A percentile compares a stretch with the other conserved stretches of the same genome.
These are phyloP conservation scores for Falco biarmicus DNA, from an alignment of 2,797 vertebrate species.

Conservation along the genomic window DNA sequence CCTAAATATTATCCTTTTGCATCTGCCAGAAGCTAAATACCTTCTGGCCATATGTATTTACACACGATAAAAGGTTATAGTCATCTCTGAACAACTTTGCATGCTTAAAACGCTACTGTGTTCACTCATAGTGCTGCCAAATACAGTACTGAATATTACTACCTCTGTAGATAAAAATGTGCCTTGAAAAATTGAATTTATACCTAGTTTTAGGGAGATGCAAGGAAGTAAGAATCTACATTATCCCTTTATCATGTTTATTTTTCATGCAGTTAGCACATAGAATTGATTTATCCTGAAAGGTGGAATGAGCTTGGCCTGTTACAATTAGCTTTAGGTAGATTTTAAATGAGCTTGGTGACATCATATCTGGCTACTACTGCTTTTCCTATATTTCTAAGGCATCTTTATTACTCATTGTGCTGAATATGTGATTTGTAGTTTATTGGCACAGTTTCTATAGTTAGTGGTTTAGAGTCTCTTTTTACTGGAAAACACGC, in stretches of 20 bases:
- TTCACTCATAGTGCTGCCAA: background rate
- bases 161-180: background rate
- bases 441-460: background rate
- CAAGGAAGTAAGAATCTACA: background rate
- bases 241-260: background rate
- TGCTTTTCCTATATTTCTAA: background rate
- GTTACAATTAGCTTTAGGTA: background rate
- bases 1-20: background rate
- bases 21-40: background rate
- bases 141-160: background rate
- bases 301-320: background rate
- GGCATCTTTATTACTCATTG: background rate
- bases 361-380: conserved; percentile 11
- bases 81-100: background rate
- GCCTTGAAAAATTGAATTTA: background rate
- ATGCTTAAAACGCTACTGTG: background rate
- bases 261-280: background rate
- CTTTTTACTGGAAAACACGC: background rate
- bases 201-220: background rate
- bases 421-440: background rate
- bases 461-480: background rate
- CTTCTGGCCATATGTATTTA: background rate
- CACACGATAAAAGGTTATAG: background rate
- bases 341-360: conserved; percentile 30
- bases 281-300: conserved; percentile 5